These are phyloP conservation scores for Lutjanus campechanus DNA, from an alignment of 2,797 vertebrate species.

Conservation along the genomic window DNA sequence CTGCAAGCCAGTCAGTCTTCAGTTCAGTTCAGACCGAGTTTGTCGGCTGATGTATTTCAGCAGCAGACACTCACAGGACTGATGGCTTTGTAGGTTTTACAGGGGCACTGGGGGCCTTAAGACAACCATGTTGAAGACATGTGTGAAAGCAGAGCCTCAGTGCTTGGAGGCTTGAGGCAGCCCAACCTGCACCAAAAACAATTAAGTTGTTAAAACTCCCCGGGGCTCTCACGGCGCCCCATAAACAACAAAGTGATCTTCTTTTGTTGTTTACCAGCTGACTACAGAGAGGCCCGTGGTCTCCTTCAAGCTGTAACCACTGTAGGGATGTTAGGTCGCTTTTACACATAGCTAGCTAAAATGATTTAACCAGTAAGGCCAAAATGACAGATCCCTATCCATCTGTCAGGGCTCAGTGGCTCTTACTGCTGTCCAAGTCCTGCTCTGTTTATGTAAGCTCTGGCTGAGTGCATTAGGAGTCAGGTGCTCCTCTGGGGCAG, in stretches of 20 bases:
- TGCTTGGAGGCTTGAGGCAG: constrained; percentile 43
- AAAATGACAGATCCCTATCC: constrained; percentile 54
- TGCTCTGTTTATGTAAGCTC: constrained; percentile 57
- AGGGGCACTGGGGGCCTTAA: constrained; percentile 14
- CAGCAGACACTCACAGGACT: constrained; percentile 42
- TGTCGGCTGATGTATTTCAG: constrained; percentile 30
- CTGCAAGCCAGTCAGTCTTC: background rate
- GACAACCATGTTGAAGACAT: constrained; percentile 60
- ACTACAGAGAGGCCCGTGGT: constrained; percentile 34
- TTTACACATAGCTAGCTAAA: constrained; percentile 31
- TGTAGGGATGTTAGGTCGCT: constrained; percentile 23
- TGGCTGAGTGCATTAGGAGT: constrained; percentile 45
- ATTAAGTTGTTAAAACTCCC: constrained; percentile 73
- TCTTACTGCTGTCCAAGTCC: constrained; percentile 38
- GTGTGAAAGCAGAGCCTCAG: constrained; percentile 62
- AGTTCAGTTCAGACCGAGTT: constrained; percentile 15
- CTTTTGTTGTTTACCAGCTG: constrained; percentile 71
- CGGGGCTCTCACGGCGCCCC: constrained; percentile 49
- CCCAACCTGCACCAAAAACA: constrained; percentile 69
- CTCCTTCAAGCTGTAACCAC: constrained; percentile 41
- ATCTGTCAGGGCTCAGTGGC: constrained; percentile 55
- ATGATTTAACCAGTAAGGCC: constrained; percentile 51
- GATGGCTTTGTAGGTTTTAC: constrained; percentile 60
- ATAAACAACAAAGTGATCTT: constrained; percentile 76
- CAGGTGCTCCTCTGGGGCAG: constrained; percentile 61